Evolutionary conservation across 2,888 invertebrate genomes (phyloP).

Genomic region (Tachina lurida): DNA sequence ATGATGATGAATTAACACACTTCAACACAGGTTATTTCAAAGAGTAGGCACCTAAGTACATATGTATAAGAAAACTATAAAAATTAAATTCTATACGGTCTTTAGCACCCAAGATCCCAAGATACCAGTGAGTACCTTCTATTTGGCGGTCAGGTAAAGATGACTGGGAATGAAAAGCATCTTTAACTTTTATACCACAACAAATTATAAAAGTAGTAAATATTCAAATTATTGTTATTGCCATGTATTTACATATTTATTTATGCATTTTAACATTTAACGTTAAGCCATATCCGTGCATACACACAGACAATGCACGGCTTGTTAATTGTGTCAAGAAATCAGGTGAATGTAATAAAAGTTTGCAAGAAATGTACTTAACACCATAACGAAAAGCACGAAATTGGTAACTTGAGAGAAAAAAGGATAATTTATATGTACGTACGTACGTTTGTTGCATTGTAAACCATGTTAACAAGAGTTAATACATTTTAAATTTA

Average conservation of each 20-base stretch:
- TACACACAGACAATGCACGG: background rate
- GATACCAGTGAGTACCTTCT: background rate
- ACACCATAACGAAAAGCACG: conserved; percentile 21
- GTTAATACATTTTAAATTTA: conserved; percentile 21
- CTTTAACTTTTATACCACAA: background rate
- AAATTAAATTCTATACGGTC: conserved; percentile 39
- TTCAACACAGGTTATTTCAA: conserved; percentile 64
- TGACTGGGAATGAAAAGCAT: background rate
- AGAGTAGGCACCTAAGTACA: background rate
- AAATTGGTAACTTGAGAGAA: conserved; percentile 29
- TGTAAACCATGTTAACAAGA: conserved; percentile 42
- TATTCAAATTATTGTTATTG: conserved; percentile 41
- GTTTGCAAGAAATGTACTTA: conserved; percentile 17
- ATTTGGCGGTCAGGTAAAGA: background rate
- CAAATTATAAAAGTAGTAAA: conserved; percentile 7
- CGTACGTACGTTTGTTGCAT: conserved; percentile 16
- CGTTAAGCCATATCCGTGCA: conserved; percentile 7
- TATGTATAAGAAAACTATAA: background rate
- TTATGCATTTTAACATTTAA: conserved; percentile 19
- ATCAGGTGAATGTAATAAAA: conserved; percentile 53
- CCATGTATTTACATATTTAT: background rate
- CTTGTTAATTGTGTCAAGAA: conserved; percentile 36
- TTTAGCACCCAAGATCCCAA: background rate
- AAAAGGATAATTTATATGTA: conserved; percentile 15
- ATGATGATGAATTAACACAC: conserved; percentile 70